Evolutionary conservation across 2,888 invertebrate species (phyloP).

Genomic region (Ectropis crepuscularia): DNA sequence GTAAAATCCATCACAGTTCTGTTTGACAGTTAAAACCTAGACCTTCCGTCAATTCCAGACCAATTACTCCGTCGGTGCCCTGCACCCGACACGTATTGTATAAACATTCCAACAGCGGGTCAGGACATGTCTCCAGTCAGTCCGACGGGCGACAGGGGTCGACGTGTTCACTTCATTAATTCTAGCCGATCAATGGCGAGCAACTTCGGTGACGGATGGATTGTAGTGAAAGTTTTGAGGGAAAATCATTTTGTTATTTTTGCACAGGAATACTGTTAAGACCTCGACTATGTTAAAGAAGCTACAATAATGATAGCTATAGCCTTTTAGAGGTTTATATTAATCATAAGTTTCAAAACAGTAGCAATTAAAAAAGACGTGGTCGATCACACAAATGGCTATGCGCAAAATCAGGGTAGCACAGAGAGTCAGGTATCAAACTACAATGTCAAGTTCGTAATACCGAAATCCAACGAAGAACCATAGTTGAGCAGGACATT

Average conservation of each 20-base stretch:
- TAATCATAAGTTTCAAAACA: too few species aligned
- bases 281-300: not conserved
- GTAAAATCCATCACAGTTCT: not conserved
- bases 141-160: constrained; percentile 77
- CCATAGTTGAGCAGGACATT: too few species aligned
- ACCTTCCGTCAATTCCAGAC: constrained; percentile 11
- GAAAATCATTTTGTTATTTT: constrained; percentile 8
- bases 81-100: constrained; percentile 63
- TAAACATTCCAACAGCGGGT: constrained; percentile 71
- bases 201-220: constrained; percentile 46
- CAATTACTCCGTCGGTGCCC: constrained; percentile 20
- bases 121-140: constrained; percentile 53
- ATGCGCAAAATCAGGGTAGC: too few species aligned
- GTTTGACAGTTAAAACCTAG: constrained; percentile 1
- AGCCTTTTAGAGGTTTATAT: too few species aligned
- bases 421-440: too few species aligned
- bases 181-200: constrained; percentile 73
- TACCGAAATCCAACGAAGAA: too few species aligned
- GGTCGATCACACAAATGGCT: too few species aligned
- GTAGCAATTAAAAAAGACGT: too few species aligned
- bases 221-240: constrained; percentile 18
- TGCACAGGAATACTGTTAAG: not conserved
- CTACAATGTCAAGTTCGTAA: too few species aligned
- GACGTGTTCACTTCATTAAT: constrained; percentile 83
- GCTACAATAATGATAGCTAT: not conserved